Base-by-base conservation (phyloP, 2,797 vertebrate species). In the Orestias chungarensis region DNA sequence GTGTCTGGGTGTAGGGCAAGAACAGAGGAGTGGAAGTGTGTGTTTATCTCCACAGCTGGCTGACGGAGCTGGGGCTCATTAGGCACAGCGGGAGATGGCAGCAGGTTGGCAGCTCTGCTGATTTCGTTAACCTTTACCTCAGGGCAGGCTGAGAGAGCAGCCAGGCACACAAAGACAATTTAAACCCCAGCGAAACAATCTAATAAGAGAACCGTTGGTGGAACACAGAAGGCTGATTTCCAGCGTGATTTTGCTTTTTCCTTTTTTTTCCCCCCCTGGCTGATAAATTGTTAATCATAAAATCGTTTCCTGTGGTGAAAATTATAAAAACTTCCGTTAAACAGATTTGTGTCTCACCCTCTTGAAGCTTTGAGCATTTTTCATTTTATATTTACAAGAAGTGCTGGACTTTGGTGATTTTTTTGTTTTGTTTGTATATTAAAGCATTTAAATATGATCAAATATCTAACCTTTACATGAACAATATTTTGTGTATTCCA, bases 91-190 rank as follows among this genome's bases (percentile, higher is more conserved):
- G 88, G 91, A 71, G 84, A 88, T 67, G 80, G 81, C 90, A 90
- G 87, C 85, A 84, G 82, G 87, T 86, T 88, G 91, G 87, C 89
- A 90, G 89, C 88, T 89, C 86, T 68, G 77, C 74, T 83, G 90
- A 90, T 90, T 93, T 91, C 25, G 87, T 93, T 93, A 92, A 93
- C 91, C 93, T 93, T 93, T 92, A 92, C 78, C 83, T 87, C 86
- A 20, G 82, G 75, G 82, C 77, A 81, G 69, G 70, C 74, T 55
- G 77, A 38, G 46, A 83, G 74, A 75, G 73, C 50, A 78, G 70
- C 74, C 62, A 65, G 42, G 71, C 79, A 79, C 68, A 75, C 76
- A 70, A 54, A 85, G 74, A 72, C 76, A 71, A 82, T 83, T 81
- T 55, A 66, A 74, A 62, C 65, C 6, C n/a, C 1, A 74, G 78